These are phyloP conservation scores for Drosophila rellima DNA, from an alignment of 2,888 invertebrate genomes.

Conservation along the genomic window DNA sequence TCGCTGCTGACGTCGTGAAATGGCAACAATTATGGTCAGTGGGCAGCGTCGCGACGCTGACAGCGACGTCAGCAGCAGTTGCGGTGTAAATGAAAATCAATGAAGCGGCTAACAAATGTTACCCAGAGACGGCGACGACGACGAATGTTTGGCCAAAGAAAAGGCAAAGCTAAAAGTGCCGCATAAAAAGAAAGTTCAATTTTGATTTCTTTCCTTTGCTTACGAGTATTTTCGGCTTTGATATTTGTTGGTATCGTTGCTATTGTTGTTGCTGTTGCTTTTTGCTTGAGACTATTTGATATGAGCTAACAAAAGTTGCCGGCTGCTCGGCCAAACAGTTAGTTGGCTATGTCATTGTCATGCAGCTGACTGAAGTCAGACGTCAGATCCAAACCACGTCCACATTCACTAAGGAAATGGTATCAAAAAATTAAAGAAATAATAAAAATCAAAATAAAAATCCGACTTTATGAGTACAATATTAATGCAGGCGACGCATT, in stretches of 20 bases:
- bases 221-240: slow-evolving; percentile 30
- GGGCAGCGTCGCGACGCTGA: slow-evolving; percentile 1
- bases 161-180: slow-evolving; percentile 68
- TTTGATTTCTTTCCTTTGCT: slow-evolving; percentile 39
- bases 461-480: slow-evolving; percentile 33
- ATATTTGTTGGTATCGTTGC: slow-evolving; percentile 21
- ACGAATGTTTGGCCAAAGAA: slow-evolving; percentile 67
- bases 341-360: slow-evolving; percentile 34
- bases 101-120: slow-evolving; percentile 68
- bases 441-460: slow-evolving; percentile 1
- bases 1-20: slow-evolving; percentile 46
- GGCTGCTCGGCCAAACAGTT: slow-evolving; percentile 29
- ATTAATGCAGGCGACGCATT: slow-evolving; percentile 47
- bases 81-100: slow-evolving; percentile 70
- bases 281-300: slow-evolving; percentile 34
- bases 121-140: slow-evolving; percentile 44
- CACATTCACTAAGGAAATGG: slow-evolving; percentile 55
- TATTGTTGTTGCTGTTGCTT: slow-evolving; percentile 12
- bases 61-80: not conserved
- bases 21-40: slow-evolving; percentile 68
- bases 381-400: slow-evolving; percentile 34
- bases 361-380: slow-evolving; percentile 13
- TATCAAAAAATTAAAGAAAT: slow-evolving; percentile 21
- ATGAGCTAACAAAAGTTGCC: slow-evolving; percentile 36
- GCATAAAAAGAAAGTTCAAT: slow-evolving; percentile 76